Evolutionary conservation across 1,140 invertebrate genomes (phyloP).

Genomic region (Penaeus vannamei): DNA sequence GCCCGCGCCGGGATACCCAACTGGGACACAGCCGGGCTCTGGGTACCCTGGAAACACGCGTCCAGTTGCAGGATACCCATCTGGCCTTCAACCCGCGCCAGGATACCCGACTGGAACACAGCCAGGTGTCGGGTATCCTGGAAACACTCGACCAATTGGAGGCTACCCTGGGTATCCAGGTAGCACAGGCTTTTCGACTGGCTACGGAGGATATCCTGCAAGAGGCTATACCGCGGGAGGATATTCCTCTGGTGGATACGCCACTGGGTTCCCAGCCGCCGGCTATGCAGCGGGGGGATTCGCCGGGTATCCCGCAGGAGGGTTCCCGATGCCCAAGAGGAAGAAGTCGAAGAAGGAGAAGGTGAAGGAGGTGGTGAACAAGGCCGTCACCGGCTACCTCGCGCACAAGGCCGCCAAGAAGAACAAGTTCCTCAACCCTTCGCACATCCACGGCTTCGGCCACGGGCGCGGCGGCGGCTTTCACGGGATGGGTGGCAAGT

Average conservation of each 20-base stretch:
- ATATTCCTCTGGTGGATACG: constrained; percentile 19
- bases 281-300: constrained; percentile 12
- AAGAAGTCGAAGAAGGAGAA: constrained; percentile 52
- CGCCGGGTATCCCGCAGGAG: constrained; percentile 53
- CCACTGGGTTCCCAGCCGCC: background rate
- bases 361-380: constrained; percentile 28
- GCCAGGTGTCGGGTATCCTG: background rate
- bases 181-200: too few relatives aligned
- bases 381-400: constrained; percentile 11
- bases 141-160: background rate
- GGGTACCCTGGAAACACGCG: constrained; percentile 11
- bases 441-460: constrained; percentile 24
- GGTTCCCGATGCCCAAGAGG: constrained; percentile 47
- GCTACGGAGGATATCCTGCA: constrained; percentile 13
- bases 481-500: background rate
- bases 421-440: constrained; percentile 46
- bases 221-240: constrained; percentile 7
- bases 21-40: background rate
- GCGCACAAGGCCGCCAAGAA: constrained; percentile 48
- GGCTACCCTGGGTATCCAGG: constrained; percentile 18
- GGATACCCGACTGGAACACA: constrained; percentile 25
- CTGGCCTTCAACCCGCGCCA: background rate
- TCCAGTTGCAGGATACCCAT: background rate
- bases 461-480: background rate
- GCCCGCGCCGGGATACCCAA: background rate